Evolutionary conservation across 2,888 invertebrate species (phyloP), one percentile per base, ranked within the genome.

Genomic region (Drosophila kambysellisi): DNA sequence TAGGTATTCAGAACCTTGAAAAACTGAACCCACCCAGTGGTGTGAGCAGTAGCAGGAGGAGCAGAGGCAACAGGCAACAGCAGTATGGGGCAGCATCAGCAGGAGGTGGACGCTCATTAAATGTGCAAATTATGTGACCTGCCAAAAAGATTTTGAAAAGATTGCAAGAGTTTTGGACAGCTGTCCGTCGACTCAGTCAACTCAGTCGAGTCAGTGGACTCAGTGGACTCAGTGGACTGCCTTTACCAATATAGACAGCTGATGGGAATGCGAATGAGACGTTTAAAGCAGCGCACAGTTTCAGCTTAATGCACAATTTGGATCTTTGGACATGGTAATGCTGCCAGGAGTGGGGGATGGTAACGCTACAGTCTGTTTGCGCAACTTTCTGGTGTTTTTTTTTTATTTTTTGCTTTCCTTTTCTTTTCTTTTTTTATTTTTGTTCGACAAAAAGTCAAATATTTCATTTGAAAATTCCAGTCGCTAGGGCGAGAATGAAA

Each of bases 381-480:
- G 66, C 62, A 83, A 89, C 77, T 87, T 87, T 83, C 70, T 81
- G 88, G 88, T 87, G 82, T 12, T 35, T 2, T 4, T 35, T 12
- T 35, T 12, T n/a, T 41, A 8, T 39, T 46, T 43, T 46, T 25
- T 25, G 20, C 20, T 25, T 25, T 25, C 20, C 20, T 1, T 25
- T 25, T 25, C 25, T 25, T 25, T 4, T 4, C 12, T 3, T 12
- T 46, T 4, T 46, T 20, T 46, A 8, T 46, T 20, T 84, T 84
- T 87, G 83, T 81, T 87, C 78, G 83, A 83, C 83, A 84, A 78
- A 89, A 85, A 85, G 84, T 89, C 88, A 85, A 89, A 85, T 89
- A 85, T 89, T 85, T 85, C 84, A 85, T 89, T 85, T 89, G 82
- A 82, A 84, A 84, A 89, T 85, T 89, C 90, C 89, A 70, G 73